Base-by-base conservation (phyloP, 2,113 vertebrate genomes). In the Theropithecus gelada region DNA sequence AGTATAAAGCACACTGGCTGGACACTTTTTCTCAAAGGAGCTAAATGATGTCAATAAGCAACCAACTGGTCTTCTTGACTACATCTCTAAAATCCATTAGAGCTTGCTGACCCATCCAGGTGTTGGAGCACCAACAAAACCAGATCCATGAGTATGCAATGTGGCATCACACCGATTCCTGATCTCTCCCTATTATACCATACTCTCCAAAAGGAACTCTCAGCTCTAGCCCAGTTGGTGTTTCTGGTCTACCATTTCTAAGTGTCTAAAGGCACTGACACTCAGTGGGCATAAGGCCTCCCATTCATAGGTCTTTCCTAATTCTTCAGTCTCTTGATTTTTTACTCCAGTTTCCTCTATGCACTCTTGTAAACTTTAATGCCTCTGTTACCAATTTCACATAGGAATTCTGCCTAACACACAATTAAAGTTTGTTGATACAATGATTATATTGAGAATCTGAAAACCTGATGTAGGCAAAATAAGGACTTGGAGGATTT, bases 241-340 rank as follows among this genome's bases (percentile, higher is more conserved):
- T 52, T 76, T 88, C 86, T 66, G 14, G 40, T 32, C 76, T 90
- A 85, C 22, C 50, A 70, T 8, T 40, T 73, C 1, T 55, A 52
- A 88, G 2, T 4, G 48, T 64, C 38, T 45, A 3, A 57, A n/a
- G 38, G 12, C 30, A 72, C 61, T 48, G 45, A 72, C 0, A 57
- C 8, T 38, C 23, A 57, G 13, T 38, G 40, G 59, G 64, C 45
- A 66, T 23, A 45, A 91, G 32, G 84, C 6, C 9, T 40, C 23
- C 11, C 38, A 55, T 25, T 81, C 30, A 12, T 32, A 75, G 25
- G 13, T 20, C 66, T 48, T 30, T 79, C 40, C 45, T 35, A 59
- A 89, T 68, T 88, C 45, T 43, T 78, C 55, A 25, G 3, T 32
- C 70, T 85, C 72, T n/a, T 76, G 16, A 73, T 43, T 97, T 80